These are phyloP conservation scores for Gyps fulvus DNA, from an alignment of 2,113 vertebrate species.

Conservation along the genomic window DNA sequence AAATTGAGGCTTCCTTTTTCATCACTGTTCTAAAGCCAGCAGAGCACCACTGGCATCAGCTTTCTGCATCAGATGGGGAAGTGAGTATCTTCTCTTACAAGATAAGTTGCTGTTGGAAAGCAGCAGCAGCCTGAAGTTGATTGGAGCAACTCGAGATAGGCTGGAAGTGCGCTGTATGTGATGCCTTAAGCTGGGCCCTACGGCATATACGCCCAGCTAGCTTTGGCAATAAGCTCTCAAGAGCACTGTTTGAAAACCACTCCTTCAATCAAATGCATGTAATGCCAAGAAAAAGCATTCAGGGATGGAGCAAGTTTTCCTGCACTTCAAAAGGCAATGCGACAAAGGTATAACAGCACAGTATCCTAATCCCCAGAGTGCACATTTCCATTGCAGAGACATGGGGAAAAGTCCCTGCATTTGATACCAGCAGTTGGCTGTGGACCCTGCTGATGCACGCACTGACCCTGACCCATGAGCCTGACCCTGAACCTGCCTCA, in stretches of 20 bases:
- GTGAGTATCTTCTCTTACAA: background rate
- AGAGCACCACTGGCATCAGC: background rate
- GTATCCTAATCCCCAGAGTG: background rate
- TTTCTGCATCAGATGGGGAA: background rate
- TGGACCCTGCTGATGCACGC: background rate
- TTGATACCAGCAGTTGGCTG: background rate
- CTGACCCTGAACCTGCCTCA: background rate
- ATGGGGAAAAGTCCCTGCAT: background rate
- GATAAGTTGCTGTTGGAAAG: background rate
- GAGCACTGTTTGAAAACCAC: background rate
- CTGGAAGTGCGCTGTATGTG: background rate
- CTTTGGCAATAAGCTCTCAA: background rate
- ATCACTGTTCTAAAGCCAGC: background rate
- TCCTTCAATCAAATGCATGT: background rate
- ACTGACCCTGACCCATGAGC: background rate
- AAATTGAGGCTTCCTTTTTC: background rate
- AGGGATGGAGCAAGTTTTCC: background rate
- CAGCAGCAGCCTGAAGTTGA: background rate
- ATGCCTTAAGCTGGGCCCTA: background rate
- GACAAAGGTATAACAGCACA: background rate
- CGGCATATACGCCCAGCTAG: background rate
- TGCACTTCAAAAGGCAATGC: background rate
- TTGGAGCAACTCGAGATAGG: fast-evolving
- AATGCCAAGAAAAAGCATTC: background rate
- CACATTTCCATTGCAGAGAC: background rate